Evolutionary conservation across 1,140 invertebrate genomes (phyloP), one percentile per base, ranked within the genome.

Genomic region (Polyergus mexicanus): DNA sequence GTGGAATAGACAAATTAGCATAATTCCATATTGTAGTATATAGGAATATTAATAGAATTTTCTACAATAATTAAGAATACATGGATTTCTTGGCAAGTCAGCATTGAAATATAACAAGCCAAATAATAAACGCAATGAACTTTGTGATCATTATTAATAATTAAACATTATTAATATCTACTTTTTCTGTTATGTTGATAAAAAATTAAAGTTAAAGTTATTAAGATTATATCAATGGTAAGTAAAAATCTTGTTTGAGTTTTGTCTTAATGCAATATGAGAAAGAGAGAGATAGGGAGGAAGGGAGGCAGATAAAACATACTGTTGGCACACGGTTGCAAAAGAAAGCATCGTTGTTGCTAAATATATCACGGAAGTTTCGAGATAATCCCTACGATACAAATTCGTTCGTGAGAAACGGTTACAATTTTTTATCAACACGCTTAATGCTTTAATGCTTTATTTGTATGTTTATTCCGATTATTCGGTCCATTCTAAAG

Each of bases 21-120:
- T 25, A 3, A 51, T 19, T 51, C 16, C 5, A 32, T 54, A 56
- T 38, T 80, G 44, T 56, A 19, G 22, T 2, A 7, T 5, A 28
- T 44, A 60, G 38, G 11, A 54, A 66, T 68, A 54, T 51, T 63
- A 63, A 66, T 35, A 66, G 25, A 47, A 78, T 8, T 47, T 47
- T 19, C 0, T 13, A 10, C n/a, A 19, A 10, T 13, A 41, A 10
- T 4, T 38, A 28, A 80, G 38, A 54, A 38, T n/a, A 8, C 5
- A n/a, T 28, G 25, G 25, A 1, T 41, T 11, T 41, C 28, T n/a
- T 66, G 13, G 13, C 7, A 4, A 28, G 16, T 1, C 6, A 77
- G 3, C 28, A 19, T 10, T 2, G 13, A 78, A 19, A 66, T 6
- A 5, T 13, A 25, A 35, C 13, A 25, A 35, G 7, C 8, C 13